A percentile compares a stretch with the other conserved stretches of the same genome.
These are phyloP conservation scores for Falcaria lacertinaria DNA, from an alignment of 2,888 invertebrate genomes.

Conservation along the genomic window DNA sequence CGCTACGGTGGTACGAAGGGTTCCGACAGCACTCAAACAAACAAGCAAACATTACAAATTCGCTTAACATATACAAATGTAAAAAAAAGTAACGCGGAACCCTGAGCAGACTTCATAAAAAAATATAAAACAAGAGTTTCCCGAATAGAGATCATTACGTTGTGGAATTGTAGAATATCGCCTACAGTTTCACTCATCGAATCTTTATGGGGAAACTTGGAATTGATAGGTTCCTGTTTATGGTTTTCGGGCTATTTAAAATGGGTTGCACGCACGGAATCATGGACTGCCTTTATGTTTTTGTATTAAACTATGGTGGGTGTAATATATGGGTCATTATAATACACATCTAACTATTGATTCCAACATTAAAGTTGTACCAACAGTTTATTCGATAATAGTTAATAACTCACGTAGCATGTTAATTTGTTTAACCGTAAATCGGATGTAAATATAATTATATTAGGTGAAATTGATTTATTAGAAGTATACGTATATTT, in stretches of 20 bases:
- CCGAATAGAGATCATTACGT: too few relatives aligned
- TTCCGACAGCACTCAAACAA: slow-evolving; percentile 52
- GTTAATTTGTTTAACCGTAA: slow-evolving; percentile 34
- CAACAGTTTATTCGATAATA: slow-evolving; percentile 60
- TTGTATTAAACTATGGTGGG: slow-evolving; percentile 43
- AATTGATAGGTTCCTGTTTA: slow-evolving; percentile 70
- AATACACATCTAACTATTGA: slow-evolving; percentile 40
- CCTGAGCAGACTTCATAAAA: slow-evolving; percentile 36
- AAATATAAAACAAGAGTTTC: slow-evolving; percentile 43
- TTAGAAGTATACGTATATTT: slow-evolving; percentile 40
- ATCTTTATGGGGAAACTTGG: slow-evolving; percentile 69
- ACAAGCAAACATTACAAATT: slow-evolving; percentile 49
- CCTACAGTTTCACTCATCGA: slow-evolving; percentile 54
- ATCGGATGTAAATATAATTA: slow-evolving; percentile 33
- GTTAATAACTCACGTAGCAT: slow-evolving; percentile 43
- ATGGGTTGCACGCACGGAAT: slow-evolving; percentile 66
- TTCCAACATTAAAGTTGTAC: slow-evolving; percentile 56
- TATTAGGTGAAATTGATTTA: slow-evolving; percentile 29
- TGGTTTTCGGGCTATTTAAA: slow-evolving; percentile 63
- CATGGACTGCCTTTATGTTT: slow-evolving; percentile 54
- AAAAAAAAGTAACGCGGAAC: slow-evolving; percentile 33
- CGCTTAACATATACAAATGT: slow-evolving; percentile 30
- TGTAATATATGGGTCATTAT: slow-evolving; percentile 49
- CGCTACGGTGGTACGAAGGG: slow-evolving; percentile 54
- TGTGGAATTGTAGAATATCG: slow-evolving; percentile 45